These are phyloP conservation scores for Coregonus clupeaformis DNA, from an alignment of 2,113 vertebrate species.

Conservation along the genomic window DNA sequence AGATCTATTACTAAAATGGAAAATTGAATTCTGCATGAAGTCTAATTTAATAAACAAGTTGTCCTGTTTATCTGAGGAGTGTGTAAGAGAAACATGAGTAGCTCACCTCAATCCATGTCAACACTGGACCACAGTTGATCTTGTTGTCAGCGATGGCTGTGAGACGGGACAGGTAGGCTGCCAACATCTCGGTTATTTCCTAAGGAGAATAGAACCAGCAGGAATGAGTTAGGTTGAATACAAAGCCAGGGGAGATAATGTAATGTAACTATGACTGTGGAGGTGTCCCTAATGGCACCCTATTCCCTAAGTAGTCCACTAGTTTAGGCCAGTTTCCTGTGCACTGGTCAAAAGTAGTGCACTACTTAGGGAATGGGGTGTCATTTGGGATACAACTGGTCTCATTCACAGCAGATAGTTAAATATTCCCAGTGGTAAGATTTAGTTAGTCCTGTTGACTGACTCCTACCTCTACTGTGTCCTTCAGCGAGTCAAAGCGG, in stretches of 20 bases:
- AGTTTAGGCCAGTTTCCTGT: too few relatives aligned
- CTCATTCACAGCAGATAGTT: too few relatives aligned
- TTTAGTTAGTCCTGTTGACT: background rate
- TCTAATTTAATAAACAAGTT: background rate
- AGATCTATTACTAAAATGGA: too few relatives aligned
- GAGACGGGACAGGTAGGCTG: conserved; percentile 90
- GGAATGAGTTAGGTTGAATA: background rate
- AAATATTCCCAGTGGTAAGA: too few relatives aligned
- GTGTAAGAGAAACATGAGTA: too few relatives aligned
- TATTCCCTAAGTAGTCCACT: too few relatives aligned
- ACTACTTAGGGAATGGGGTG: too few relatives aligned
- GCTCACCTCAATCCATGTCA: conserved; percentile 98
- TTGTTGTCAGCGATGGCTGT: conserved; percentile 96
- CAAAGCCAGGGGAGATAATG: background rate
- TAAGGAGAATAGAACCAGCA: conserved; percentile 53
- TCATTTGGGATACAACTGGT: too few relatives aligned
- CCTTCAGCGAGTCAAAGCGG: conserved; percentile 81
- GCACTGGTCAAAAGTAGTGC: too few relatives aligned
- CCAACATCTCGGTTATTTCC: conserved; percentile 91
- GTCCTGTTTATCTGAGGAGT: background rate
- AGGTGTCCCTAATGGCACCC: too few relatives aligned
- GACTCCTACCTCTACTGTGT: conserved; percentile 81
- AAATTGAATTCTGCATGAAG: too few relatives aligned
- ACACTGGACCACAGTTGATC: conserved; percentile 97
- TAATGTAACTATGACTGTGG: background rate